phyloP scores from a whole-genome alignment of 1,140 invertebrate genomes.

The Antheraea mylitta region DNA sequence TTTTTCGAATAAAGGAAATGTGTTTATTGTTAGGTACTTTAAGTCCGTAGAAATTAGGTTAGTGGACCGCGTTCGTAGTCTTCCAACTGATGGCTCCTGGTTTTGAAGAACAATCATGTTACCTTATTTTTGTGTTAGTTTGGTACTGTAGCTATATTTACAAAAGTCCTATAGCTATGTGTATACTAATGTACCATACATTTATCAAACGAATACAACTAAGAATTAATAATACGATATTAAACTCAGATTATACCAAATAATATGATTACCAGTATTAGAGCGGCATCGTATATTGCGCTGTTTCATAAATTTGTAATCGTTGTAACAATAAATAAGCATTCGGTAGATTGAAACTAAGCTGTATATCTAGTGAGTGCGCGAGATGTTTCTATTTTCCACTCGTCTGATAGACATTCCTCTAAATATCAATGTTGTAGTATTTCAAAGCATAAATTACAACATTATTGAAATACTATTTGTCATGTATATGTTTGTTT shows the following conservation, averaged over 20 bases:
- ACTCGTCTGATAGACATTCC: background rate
- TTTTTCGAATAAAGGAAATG: no score
- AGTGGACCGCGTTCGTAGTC: no score
- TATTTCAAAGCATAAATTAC: background rate
- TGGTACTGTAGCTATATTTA: no score
- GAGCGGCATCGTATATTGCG: background rate
- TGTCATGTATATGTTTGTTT: background rate
- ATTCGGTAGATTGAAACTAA: background rate
- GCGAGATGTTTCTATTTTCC: background rate
- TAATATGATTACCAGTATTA: background rate
- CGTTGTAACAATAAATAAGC: background rate
- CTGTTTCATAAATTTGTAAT: background rate
- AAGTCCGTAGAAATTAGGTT: no score
- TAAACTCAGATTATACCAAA: background rate
- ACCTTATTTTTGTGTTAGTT: no score
- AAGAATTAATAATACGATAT: background rate
- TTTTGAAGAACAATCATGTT: no score
- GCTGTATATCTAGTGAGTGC: background rate
- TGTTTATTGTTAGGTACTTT: no score
- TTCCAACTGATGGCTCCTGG: no score
- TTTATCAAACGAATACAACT: no score
- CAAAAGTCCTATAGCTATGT: no score
- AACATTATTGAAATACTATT: background rate
- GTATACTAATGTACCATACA: no score
- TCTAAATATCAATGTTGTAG: background rate